Evolutionary conservation across 2,888 invertebrate genomes (phyloP).

Genomic region (Loripinus fragilis): DNA sequence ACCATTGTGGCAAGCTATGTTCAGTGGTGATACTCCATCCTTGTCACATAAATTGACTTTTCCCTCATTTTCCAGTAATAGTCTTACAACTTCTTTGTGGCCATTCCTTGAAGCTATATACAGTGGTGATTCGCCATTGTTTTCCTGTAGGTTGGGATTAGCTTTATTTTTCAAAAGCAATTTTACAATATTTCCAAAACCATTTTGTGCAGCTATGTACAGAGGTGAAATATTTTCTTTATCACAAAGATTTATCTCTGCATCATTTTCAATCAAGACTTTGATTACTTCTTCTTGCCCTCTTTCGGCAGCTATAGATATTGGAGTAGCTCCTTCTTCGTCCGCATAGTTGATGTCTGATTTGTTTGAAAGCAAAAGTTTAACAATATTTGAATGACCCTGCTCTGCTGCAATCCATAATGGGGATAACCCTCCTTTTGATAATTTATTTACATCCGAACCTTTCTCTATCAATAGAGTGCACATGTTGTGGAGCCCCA

Average conservation of each 20-base stretch:
- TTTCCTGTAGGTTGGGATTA: neutral
- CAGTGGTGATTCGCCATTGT: conserved; percentile 5
- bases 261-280: neutral
- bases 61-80: neutral
- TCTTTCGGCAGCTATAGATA: neutral
- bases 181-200: conserved; percentile 10
- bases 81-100: neutral
- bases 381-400: neutral
- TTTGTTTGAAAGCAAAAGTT: neutral
- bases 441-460: neutral
- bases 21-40: conserved; percentile 3
- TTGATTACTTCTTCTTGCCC: neutral
- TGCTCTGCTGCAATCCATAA: conserved; percentile 5
- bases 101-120: conserved; percentile 14
- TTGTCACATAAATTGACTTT: neutral
- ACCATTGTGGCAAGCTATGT: conserved; percentile 5
- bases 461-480: neutral
- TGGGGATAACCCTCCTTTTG: neutral
- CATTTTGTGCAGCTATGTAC: conserved; percentile 16
- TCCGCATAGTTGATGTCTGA: neutral
- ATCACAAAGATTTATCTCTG: conserved; percentile 11
- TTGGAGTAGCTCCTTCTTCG: neutral
- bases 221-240: conserved; percentile 1
- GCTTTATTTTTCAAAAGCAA: neutral
- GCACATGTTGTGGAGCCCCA: neutral